These are phyloP conservation scores for Corythoichthys intestinalis DNA, from an alignment of 2,113 vertebrate genomes.

Conservation along the genomic window DNA sequence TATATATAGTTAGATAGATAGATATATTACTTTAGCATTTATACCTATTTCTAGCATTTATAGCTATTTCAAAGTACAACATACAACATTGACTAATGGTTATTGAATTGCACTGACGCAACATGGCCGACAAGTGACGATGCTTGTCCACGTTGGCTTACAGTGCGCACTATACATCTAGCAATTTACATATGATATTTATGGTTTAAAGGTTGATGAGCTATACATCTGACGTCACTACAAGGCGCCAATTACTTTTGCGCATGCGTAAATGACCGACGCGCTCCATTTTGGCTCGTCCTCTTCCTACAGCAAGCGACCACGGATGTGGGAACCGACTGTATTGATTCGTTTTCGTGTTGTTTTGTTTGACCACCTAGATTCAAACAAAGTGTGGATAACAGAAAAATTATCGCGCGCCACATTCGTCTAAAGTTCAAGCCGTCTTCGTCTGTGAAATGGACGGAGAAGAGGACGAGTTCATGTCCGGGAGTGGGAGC, in stretches of 20 bases:
- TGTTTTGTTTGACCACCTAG: background rate
- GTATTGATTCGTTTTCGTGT: background rate
- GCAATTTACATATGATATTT: too few species aligned
- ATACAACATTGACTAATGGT: too few species aligned
- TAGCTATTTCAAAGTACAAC: too few species aligned
- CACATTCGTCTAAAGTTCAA: background rate
- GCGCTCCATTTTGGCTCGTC: slow-evolving; percentile 54
- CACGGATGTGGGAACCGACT: slow-evolving; percentile 3
- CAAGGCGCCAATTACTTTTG: slow-evolving; percentile 8
- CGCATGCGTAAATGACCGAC: slow-evolving; percentile 44
- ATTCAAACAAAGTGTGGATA: background rate
- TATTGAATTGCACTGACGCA: too few species aligned
- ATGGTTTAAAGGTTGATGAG: too few species aligned
- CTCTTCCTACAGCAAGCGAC: background rate
- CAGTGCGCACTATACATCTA: too few species aligned
- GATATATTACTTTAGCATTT: too few species aligned
- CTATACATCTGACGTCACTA: slow-evolving; percentile 19
- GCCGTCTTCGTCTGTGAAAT: slow-evolving; percentile 36
- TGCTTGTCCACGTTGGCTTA: too few species aligned
- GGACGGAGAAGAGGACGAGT: slow-evolving; percentile 73
- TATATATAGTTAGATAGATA: too few species aligned
- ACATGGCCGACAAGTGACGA: too few species aligned
- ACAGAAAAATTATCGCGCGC: background rate
- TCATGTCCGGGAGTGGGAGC: slow-evolving; percentile 57
- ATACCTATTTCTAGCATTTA: too few species aligned